Conservation (phyloP, 2,888 invertebrate species). For the Drosophila neutralis region DNA sequence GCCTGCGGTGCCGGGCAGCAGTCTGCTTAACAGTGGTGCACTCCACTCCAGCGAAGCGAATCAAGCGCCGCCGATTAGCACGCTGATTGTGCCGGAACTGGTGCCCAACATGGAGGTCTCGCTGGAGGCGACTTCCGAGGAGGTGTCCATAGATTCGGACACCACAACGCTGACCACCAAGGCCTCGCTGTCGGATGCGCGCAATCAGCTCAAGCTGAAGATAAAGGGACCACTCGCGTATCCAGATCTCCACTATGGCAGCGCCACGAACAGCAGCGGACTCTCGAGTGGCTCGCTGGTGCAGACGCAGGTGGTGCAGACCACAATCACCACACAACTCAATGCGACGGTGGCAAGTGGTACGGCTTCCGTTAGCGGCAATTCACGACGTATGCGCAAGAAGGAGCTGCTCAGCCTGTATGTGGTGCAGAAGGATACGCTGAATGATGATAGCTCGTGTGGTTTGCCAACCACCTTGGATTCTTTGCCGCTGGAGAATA, state of each 20-base stretch:
- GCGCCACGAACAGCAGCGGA: constrained; percentile 54
- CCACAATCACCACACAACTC: constrained; percentile 67
- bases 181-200: constrained; percentile 91
- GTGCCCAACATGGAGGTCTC: constrained; percentile 81
- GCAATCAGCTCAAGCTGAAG: constrained; percentile 95
- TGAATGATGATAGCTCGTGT: constrained; percentile 90
- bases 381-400: constrained; percentile 94
- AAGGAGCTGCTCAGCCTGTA: constrained; percentile 94
- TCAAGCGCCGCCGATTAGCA: constrained; percentile 50
- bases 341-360: constrained; percentile 65
- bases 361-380: constrained; percentile 82
- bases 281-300: constrained; percentile 62
- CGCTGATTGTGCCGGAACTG: constrained; percentile 67
- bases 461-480: constrained; percentile 85
- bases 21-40: constrained; percentile 43
- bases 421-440: constrained; percentile 92
- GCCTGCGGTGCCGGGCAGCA: constrained; percentile 36
- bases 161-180: constrained; percentile 87
- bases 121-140: constrained; percentile 85
- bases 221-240: constrained; percentile 95
- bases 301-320: constrained; percentile 74
- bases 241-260: constrained; percentile 87
- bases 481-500: constrained; percentile 85
- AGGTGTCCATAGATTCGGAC: constrained; percentile 85
- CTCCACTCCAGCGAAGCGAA: constrained; percentile 70